phyloP scores from a whole-genome alignment of 2,113 vertebrate genomes.

The Passer domesticus region DNA sequence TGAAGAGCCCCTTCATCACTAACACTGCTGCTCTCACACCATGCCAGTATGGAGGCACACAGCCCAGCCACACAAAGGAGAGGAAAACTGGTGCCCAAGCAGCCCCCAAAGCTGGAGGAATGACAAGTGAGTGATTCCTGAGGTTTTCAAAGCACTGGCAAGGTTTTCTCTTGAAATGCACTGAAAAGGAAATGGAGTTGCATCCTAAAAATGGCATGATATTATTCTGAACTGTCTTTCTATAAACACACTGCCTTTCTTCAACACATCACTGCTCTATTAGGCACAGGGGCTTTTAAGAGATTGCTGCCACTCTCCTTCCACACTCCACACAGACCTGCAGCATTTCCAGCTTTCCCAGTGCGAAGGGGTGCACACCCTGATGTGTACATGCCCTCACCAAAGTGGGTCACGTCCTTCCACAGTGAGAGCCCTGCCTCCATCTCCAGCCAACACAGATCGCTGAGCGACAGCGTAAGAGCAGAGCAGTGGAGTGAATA shows the following conservation, averaged over 20 bases:
- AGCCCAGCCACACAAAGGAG: background rate
- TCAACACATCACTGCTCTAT: background rate
- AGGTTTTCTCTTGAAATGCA: background rate
- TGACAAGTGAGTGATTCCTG: background rate
- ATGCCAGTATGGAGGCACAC: background rate
- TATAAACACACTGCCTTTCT: background rate
- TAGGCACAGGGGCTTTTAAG: background rate
- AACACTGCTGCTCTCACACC: background rate
- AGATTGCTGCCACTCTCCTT: background rate
- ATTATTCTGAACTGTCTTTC: background rate
- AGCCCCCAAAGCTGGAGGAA: background rate
- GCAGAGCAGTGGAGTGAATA: background rate
- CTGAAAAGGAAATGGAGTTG: background rate
- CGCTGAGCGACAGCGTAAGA: background rate
- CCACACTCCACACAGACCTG: background rate
- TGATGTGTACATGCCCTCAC: accelerated
- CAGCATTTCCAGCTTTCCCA: background rate
- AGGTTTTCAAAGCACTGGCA: background rate
- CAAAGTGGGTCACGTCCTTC: background rate
- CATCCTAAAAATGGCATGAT: background rate
- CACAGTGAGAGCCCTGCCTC: background rate
- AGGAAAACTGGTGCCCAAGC: background rate
- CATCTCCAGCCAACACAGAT: background rate
- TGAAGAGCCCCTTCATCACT: background rate
- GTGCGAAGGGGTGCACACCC: background rate